Percentiles rank a stretch among this genome's conserved stretches.
Conservation (phyloP, 2,797 vertebrate species). For the Gadopsis marmoratus region DNA sequence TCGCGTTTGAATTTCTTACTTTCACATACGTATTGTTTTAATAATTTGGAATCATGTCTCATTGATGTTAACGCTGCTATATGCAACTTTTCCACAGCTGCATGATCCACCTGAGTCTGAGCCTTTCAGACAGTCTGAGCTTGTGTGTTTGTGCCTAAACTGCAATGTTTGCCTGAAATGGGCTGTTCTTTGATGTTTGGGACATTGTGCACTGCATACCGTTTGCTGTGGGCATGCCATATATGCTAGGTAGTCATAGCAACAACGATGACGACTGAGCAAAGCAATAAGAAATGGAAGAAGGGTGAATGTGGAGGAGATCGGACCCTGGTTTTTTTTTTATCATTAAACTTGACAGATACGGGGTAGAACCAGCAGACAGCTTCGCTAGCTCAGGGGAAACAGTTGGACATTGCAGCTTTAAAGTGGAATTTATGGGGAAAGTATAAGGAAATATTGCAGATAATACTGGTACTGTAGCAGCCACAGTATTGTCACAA, state of each 20-base stretch:
- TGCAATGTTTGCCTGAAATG: slow-evolving; percentile 3
- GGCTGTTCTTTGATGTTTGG: slow-evolving; percentile 31
- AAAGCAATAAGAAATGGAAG: slow-evolving; percentile 11
- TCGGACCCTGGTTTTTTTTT: not conserved
- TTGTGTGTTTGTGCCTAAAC: not conserved
- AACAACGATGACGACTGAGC: slow-evolving; percentile 44
- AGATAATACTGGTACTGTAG: slow-evolving; percentile 20
- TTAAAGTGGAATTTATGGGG: slow-evolving; percentile 14
- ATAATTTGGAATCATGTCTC: not conserved
- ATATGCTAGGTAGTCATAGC: slow-evolving; percentile 42
- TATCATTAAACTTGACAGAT: slow-evolving; percentile 18
- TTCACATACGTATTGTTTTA: not conserved
- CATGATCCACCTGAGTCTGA: no score
- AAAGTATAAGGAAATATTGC: slow-evolving; percentile 9
- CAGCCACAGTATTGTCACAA: not conserved
- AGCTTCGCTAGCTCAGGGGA: not conserved
- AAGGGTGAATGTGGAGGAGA: slow-evolving; percentile 30
- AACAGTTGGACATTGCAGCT: slow-evolving; percentile 25
- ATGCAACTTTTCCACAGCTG: not conserved
- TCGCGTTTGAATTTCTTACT: not conserved
- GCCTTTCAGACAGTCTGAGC: not conserved
- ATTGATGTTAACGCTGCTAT: slow-evolving; percentile 11
- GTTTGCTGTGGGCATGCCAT: slow-evolving; percentile 18
- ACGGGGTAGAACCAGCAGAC: not conserved
- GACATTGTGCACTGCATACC: slow-evolving; percentile 11